These are phyloP conservation scores for Bubalus kerabau DNA, from an alignment of 2,113 vertebrate genomes.

Conservation along the genomic window DNA sequence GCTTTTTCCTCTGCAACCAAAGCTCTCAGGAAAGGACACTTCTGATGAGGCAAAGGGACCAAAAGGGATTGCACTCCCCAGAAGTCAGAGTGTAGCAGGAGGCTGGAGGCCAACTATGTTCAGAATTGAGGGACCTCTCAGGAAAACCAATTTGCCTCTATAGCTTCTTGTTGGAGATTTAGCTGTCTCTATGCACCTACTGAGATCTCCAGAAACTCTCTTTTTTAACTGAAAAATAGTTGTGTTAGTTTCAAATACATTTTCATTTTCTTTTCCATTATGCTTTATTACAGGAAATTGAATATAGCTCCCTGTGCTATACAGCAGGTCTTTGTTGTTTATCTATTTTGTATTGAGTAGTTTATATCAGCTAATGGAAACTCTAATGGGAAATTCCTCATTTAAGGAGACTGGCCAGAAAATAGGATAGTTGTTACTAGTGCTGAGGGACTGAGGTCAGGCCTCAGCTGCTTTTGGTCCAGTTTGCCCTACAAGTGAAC, in stretches of 20 bases:
- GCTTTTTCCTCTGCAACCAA: not conserved
- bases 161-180: not conserved
- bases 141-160: not conserved
- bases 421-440: not conserved
- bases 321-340: not conserved
- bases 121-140: not conserved
- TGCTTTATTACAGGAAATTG: not conserved
- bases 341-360: not conserved
- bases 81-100: not conserved
- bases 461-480: not conserved
- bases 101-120: fast-evolving
- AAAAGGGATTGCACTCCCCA: not conserved
- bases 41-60: fast-evolving
- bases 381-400: not conserved
- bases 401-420: not conserved
- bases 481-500: not conserved
- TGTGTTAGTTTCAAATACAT: not conserved
- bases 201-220: not conserved
- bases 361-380: not conserved
- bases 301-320: not conserved
- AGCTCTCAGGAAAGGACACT: not conserved
- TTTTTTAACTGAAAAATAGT: not conserved
- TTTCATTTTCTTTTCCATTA: not conserved
- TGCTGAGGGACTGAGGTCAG: not conserved
- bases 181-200: not conserved